A percentile compares a stretch with the other conserved stretches of the same genome.
phyloP scores from a whole-genome alignment of 92 coral and sea anemone genomes.

The Siderastrea radians region DNA sequence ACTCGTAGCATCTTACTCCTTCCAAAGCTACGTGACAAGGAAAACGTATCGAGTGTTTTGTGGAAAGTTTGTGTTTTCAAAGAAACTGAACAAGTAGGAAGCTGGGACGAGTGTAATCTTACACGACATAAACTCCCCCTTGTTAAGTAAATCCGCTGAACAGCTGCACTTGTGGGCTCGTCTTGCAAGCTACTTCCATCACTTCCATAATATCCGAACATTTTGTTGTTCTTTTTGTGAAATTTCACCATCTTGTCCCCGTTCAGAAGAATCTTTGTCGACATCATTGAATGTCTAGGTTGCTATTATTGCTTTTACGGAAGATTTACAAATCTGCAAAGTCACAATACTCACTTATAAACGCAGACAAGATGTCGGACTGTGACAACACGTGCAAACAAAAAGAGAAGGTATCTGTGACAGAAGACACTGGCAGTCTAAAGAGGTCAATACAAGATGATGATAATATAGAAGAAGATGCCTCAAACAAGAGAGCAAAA shows the following conservation, averaged over 20 bases:
- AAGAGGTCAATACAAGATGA: conserved; percentile 35
- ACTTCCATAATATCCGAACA: background rate
- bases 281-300: background rate
- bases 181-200: background rate
- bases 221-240: too few relatives aligned
- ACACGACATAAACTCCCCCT: background rate
- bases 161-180: background rate
- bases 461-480: background rate
- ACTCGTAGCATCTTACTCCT: conserved; percentile 15
- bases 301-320: background rate
- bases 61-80: background rate
- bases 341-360: background rate
- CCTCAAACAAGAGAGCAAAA: conserved; percentile 18
- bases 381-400: conserved; percentile 19
- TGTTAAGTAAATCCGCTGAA: background rate
- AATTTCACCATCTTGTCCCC: background rate
- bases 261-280: background rate
- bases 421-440: background rate
- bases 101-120: conserved; percentile 20
- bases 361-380: conserved; percentile 19
- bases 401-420: background rate
- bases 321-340: background rate
- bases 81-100: background rate
- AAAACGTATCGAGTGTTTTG: background rate
- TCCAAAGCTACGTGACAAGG: background rate